Evolutionary conservation across 2,113 vertebrate species (phyloP), one percentile per base, ranked within the genome.

Genomic region (Sinocyclocheilus grahami): DNA sequence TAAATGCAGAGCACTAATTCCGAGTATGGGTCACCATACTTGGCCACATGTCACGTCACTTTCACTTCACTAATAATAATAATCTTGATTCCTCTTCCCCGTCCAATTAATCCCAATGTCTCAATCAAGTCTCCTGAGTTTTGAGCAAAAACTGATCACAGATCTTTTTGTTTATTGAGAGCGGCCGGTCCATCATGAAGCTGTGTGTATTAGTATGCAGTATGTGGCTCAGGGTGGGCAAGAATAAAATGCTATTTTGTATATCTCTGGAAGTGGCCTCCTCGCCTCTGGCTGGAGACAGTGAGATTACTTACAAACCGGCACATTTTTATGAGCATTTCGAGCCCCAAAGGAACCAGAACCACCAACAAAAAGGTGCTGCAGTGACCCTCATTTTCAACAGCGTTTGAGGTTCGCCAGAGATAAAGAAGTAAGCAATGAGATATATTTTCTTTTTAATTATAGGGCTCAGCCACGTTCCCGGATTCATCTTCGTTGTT

Each of bases 361-460:
- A 24, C n/a, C 78, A 42, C 42, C 71, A 27, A 39, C n/a, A 85
- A 48, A 79, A 72, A 76, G 71, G 58, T 30, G 46, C 82, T 22
- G 67, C 58, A 33, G 80, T 60, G 81, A 55, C 85, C 76, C 78
- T 58, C 33, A 48, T 71, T 88, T 88, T 84, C 69, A 81, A 39
- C 27, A 2, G 46, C 46, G 48, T 86, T 60, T 84, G 69, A 81
- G 85, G 80, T 84, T 86, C 53, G 65, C 78, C 58, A 42, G 69
- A 63, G 88, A 89, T 89, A 89, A 89, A 89, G 82, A 85, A 86
- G 71, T 74, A 85, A 86, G 86, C 85, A 89, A 74, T 83, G 72
- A 60, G 48, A 89, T 81, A 86, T 86, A 84, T 72, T 82, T 60
- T 79, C 30, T 69, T 85, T 84, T 86, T 79, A 81, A 84, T 84